Evolutionary conservation across 2,113 vertebrate genomes (phyloP), one percentile per base, ranked within the genome.

Genomic region (Nothobranchius kuhntae): DNA sequence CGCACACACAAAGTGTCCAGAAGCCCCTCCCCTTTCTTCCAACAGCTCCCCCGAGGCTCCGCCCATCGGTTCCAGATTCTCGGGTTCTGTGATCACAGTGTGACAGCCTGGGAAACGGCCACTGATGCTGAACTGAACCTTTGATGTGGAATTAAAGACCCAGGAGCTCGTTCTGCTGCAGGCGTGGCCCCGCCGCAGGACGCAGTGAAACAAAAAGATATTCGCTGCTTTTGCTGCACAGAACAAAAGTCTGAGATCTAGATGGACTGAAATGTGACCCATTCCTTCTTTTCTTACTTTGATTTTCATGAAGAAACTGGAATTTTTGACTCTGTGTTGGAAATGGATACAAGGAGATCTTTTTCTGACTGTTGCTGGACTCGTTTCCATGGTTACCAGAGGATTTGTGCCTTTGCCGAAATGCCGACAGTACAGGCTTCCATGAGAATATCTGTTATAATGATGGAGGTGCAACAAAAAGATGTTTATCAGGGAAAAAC

Each of bases 141-240:
- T 86, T 86, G 84, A 86, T 81, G 58, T 78, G 59, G 75, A 76
- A 83, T 83, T 81, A 81, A 81, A 83, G 59, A 86, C 80, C 78
- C 75, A 58, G 81, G 84, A 86, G 78, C 56, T 74, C 56, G 72
- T 83, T 81, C 78, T 81, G 78, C 80, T 73, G 67, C 68, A 54
- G 71, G 52, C 47, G 46, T 68, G 58, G 4, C 61, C 40, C 57
- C 70, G 40, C 60, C 36, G 24, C 8, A 63, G 70, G 56, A 69
- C 61, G 21, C 64, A 59, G 52, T 55, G 59, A 45, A 56, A 61
- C 46, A 65, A n/a, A 69, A 50, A 59, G 62, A 71, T 15, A 0
- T 0, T 11, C 59, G 50, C 30, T 30, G 0, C 21, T 21, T 21
- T 21, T 21, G 21, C 45, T 17, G 45, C 26, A 1, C 1, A 3